A percentile compares a stretch with the other conserved stretches of the same genome.
These are phyloP conservation scores for Erithacus rubecula DNA, from an alignment of 2,797 vertebrate genomes.

Conservation along the genomic window DNA sequence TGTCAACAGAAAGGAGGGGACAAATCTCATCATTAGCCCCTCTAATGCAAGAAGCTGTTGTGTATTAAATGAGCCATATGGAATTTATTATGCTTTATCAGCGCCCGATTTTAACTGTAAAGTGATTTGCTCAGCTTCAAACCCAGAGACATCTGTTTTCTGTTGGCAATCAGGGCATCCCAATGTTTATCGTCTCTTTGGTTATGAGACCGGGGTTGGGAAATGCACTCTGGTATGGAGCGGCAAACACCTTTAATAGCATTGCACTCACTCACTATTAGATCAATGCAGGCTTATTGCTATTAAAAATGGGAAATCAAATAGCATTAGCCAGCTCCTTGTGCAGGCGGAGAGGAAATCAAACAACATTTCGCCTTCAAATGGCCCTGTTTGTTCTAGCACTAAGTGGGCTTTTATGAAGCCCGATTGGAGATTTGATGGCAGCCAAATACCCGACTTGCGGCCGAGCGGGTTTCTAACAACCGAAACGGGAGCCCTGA, in stretches of 20 bases:
- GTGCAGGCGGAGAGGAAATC: conserved; percentile 84
- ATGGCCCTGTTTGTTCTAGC: conserved; percentile 92
- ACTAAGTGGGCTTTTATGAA: conserved; percentile 97
- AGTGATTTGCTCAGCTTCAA: conserved; percentile 97
- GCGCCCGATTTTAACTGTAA: conserved; percentile 96
- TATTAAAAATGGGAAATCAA: conserved; percentile 99
- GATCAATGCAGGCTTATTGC: conserved; percentile 98
- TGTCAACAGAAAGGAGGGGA: conserved; percentile 92
- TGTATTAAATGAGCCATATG: conserved; percentile 98
- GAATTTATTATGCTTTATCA: conserved; percentile 99
- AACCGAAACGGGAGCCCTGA: conserved; percentile 63
- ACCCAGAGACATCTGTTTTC: conserved; percentile 97
- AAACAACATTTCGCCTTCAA: conserved; percentile 88
- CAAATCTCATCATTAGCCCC: conserved; percentile 79
- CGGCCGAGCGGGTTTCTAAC: conserved; percentile 82
- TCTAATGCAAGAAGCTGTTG: conserved; percentile 91
- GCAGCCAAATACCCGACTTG: conserved; percentile 88
- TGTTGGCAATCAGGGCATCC: conserved; percentile 87
- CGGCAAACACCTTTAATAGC: conserved; percentile 95
- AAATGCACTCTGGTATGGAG: conserved; percentile 91
- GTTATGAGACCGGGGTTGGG: conserved; percentile 90
- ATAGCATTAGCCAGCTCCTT: conserved; percentile 89
- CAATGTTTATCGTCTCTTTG: conserved; percentile 93
- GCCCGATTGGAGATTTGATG: conserved; percentile 89
- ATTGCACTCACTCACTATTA: conserved; percentile 93